These are phyloP conservation scores for Biston betularia DNA, from an alignment of 2,888 invertebrate species.

Conservation along the genomic window DNA sequence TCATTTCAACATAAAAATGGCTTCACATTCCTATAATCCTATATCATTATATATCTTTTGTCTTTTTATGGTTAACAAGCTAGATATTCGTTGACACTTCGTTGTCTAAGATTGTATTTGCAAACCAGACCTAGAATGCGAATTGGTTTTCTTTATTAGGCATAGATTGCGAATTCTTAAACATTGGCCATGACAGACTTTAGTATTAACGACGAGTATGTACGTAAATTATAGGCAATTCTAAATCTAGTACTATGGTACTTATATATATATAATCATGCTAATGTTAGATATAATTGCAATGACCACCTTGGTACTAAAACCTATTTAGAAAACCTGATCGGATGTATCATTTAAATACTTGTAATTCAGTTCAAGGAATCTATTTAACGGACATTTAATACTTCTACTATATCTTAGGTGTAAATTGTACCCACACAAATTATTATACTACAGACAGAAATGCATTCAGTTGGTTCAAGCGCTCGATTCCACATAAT, in stretches of 20 bases:
- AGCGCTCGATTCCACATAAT: too few species aligned
- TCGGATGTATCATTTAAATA: slow-evolving; percentile 62
- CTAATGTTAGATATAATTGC: slow-evolving; percentile 48
- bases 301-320: slow-evolving; percentile 56
- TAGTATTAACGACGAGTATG: too few species aligned
- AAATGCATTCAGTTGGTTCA: too few species aligned
- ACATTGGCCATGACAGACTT: background rate
- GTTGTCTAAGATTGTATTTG: too few species aligned
- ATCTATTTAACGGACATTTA: slow-evolving; percentile 30
- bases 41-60: background rate
- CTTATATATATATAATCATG: slow-evolving; percentile 29
- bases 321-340: slow-evolving; percentile 65
- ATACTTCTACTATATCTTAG: slow-evolving; percentile 14
- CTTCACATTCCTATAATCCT: background rate
- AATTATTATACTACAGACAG: background rate
- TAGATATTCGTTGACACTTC: too few species aligned
- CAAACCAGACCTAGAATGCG: background rate
- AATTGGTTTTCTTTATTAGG: background rate
- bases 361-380: slow-evolving; percentile 72
- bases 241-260: background rate
- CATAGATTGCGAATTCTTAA: background rate
- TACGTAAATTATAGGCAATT: background rate
- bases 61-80: background rate
- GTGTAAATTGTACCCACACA: slow-evolving; percentile 10
- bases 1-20: slow-evolving; percentile 1